Evolutionary conservation across 2,113 vertebrate species (phyloP).

Genomic region (Actinemys pallida): DNA sequence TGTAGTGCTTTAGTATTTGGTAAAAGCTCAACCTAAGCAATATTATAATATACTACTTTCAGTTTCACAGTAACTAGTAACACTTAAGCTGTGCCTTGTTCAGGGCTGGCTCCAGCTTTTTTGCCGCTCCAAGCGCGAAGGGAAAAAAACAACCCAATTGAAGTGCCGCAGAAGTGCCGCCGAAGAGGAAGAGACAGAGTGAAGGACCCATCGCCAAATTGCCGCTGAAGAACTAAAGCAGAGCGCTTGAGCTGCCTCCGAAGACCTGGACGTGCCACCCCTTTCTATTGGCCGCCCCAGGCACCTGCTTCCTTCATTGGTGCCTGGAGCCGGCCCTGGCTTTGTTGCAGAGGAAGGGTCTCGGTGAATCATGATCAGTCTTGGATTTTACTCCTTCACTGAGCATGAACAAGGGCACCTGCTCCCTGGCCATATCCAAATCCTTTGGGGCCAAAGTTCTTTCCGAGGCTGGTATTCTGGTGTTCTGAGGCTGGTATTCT

Average conservation of each 20-base stretch:
- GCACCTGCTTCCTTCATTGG: no score
- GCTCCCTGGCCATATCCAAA: slow-evolving; percentile 88
- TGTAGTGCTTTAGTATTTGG: neutral
- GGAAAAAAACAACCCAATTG: no score
- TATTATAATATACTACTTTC: slow-evolving; percentile 39
- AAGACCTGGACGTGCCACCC: no score
- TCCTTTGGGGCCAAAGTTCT: slow-evolving; percentile 89
- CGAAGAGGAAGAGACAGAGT: no score
- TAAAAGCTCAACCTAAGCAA: neutral
- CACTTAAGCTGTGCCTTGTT: neutral
- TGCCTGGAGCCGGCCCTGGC: no score
- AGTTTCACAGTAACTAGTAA: slow-evolving; percentile 79
- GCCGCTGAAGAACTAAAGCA: no score
- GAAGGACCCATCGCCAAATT: no score
- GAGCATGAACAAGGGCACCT: slow-evolving; percentile 85
- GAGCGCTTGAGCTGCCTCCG: no score
- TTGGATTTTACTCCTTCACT: slow-evolving; percentile 63
- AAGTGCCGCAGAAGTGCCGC: no score
- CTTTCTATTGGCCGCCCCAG: no score
- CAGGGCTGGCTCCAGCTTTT: no score
- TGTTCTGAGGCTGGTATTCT: neutral
- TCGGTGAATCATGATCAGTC: neutral
- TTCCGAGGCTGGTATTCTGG: neutral
- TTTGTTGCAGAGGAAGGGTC: slow-evolving; percentile 35
- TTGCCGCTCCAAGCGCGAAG: no score